Percentiles rank a stretch among this genome's conserved stretches.
Conservation (phyloP, 2,888 invertebrate genomes). For the Epirrhoe alternata region DNA sequence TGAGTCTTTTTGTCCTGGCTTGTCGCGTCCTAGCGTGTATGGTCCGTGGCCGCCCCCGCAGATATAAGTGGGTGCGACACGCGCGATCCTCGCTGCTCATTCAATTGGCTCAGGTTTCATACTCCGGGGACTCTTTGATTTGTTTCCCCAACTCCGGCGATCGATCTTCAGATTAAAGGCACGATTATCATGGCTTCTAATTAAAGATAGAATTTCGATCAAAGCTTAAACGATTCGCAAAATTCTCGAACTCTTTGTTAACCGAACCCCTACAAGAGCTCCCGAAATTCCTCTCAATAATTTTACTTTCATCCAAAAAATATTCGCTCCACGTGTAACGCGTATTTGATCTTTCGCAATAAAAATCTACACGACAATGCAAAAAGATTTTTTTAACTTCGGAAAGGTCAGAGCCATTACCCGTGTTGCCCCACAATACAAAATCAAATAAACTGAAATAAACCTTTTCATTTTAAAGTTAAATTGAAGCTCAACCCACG, state of each 20-base stretch:
- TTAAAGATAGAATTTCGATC: background rate
- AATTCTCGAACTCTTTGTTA: background rate
- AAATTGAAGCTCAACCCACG: background rate
- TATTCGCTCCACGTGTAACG: background rate
- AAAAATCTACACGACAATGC: background rate
- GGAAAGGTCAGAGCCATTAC: background rate
- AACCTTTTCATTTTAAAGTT: background rate
- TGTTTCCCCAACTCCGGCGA: constrained; percentile 15
- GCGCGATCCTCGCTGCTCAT: constrained; percentile 6
- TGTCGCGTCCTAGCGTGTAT: background rate
- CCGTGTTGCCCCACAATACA: background rate
- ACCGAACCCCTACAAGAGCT: background rate
- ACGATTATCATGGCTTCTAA: constrained; percentile 5
- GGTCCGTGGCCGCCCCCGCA: background rate
- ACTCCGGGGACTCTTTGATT: constrained; percentile 12
- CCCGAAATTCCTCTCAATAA: background rate
- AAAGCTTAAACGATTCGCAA: background rate
- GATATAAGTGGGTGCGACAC: constrained; percentile 8
- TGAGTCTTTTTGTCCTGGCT: background rate
- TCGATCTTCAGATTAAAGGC: background rate
- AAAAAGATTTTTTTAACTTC: background rate
- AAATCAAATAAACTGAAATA: background rate
- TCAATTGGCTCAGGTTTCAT: constrained; percentile 8
- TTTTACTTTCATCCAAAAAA: background rate
- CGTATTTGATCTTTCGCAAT: background rate